These are phyloP conservation scores for Chloropsis cyanopogon DNA, from an alignment of 2,113 vertebrate genomes.

Conservation along the genomic window DNA sequence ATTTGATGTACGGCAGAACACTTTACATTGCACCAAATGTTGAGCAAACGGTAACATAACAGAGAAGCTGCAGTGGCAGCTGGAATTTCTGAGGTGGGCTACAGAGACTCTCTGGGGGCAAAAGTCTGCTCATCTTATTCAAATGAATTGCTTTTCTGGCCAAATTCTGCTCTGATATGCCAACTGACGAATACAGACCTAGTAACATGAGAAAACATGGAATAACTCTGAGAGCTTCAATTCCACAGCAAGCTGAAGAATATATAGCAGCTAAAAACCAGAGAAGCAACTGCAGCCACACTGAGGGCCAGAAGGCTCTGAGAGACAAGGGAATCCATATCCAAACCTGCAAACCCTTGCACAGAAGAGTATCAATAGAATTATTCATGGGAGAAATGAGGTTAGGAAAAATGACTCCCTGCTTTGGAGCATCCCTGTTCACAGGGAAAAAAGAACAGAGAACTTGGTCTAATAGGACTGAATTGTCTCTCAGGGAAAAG, in stretches of 20 bases:
- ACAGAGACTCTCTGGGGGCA: slow-evolving; percentile 60
- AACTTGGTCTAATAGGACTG: neutral
- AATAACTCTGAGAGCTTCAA: slow-evolving; percentile 33
- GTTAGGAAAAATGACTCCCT: neutral
- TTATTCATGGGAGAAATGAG: neutral
- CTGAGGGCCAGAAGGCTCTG: neutral
- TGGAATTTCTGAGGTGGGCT: slow-evolving; percentile 68
- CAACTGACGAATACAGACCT: slow-evolving; percentile 59
- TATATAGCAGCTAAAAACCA: neutral
- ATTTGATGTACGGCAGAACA: slow-evolving; percentile 68
- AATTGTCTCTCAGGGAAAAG: neutral
- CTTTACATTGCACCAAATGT: slow-evolving; percentile 70
- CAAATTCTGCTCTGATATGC: slow-evolving; percentile 52
- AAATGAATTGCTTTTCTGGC: slow-evolving; percentile 60
- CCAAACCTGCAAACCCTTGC: neutral
- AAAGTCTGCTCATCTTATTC: slow-evolving; percentile 68
- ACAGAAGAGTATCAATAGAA: neutral
- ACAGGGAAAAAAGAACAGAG: neutral
- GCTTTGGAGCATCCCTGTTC: neutral
- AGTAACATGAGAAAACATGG: slow-evolving; percentile 54
- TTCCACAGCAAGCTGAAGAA: neutral
- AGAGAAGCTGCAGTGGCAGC: slow-evolving; percentile 63
- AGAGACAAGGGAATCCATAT: neutral
- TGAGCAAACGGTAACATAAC: slow-evolving; percentile 67
- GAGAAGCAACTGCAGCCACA: neutral